Evolutionary conservation across 2,888 invertebrate species (phyloP), one percentile per base, ranked within the genome.

Genomic region (Bruchidius siliquastri): DNA sequence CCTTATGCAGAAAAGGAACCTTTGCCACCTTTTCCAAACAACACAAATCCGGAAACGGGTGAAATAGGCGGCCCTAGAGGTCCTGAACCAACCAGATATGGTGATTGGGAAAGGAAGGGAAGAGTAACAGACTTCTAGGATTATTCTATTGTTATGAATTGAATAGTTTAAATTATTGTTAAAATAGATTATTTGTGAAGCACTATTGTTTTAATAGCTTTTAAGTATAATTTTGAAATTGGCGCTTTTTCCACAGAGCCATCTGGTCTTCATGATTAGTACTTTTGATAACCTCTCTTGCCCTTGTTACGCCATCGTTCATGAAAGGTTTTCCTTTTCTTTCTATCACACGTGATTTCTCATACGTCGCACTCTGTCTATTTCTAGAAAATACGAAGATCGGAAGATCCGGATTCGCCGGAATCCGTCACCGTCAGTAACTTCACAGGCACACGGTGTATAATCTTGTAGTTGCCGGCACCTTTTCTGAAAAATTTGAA

Each of bases 91-190:
- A 99, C 99, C 18, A 90, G 99, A 80, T 99, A 96, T 88, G 99
- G 99, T 0, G 99, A 99, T 87, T 99, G 99, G 99, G 99, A 99
- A 86, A 90, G 99, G 79, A 99, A 99, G 85, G 99, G 99, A 75
- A 90, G 99, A 84, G 97, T 97, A 67, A 90, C 95, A 0, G 99
- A 99, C 88, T 99, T 99, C 75, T 82, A 71, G 22, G 67, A 6
- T 3, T 20, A 21, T 21, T 2, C 2, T 68, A 68, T 22, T 3
- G 68, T 67, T 67, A 13, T 67, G 21, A 67, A 67, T 67, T n/a
- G n/a, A n/a, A n/a, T n/a, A n/a, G n/a, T n/a, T n/a, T n/a, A n/a
- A n/a, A n/a, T n/a, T n/a, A n/a, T n/a, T n/a, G n/a, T n/a, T n/a
- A n/a, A n/a, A n/a, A 49, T 49, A 49, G 49, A 49, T 49, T 49